Percentiles rank a stretch among this genome's conserved stretches.
phyloP scores from a whole-genome alignment of 2,113 vertebrate genomes.

The Himantopus leucocephalus region DNA sequence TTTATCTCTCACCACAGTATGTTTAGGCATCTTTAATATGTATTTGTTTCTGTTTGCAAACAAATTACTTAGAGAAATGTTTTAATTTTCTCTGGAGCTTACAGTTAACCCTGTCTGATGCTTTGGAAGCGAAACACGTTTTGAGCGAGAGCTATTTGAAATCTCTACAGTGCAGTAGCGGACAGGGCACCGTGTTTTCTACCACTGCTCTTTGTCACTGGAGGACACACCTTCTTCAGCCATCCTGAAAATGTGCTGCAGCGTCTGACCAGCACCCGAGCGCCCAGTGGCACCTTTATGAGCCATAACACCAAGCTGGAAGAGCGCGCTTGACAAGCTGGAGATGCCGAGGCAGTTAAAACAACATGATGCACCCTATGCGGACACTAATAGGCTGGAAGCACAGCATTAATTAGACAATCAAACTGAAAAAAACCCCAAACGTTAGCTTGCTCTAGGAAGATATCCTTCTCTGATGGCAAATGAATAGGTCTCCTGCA shows the following conservation, averaged over 20 bases:
- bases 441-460: not conserved
- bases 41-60: not conserved
- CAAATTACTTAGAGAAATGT: not conserved
- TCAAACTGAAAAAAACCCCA: not conserved
- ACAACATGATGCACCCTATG: not conserved
- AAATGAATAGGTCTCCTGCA: not conserved
- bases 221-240: not conserved
- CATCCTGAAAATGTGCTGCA: not conserved
- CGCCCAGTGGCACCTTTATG: not conserved
- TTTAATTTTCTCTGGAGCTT: not conserved
- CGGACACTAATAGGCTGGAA: not conserved
- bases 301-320: not conserved
- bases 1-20: not conserved
- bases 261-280: not conserved
- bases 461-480: not conserved
- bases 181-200: not conserved
- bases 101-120: not conserved
- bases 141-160: not conserved
- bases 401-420: not conserved
- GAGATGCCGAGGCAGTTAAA: not conserved
- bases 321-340: not conserved
- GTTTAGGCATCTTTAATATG: not conserved
- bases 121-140: not conserved
- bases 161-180: rapidly evolving
- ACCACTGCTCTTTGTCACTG: not conserved